These are phyloP conservation scores for Tachysurus fulvidraco DNA, from an alignment of 2,113 vertebrate genomes.

Conservation along the genomic window DNA sequence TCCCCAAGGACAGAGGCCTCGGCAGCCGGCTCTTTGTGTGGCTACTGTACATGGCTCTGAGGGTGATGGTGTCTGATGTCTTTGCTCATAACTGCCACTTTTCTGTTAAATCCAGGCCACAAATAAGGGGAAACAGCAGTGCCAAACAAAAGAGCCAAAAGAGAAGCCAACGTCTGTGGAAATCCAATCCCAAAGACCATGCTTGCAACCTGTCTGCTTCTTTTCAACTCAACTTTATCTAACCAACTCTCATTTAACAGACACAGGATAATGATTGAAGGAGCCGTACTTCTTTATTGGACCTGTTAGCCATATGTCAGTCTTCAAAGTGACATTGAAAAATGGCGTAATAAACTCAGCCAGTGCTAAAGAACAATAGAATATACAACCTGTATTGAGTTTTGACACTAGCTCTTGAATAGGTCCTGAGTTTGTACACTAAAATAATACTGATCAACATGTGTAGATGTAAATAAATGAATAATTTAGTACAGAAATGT, in stretches of 20 bases:
- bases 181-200: conserved; percentile 66
- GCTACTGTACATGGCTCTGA: conserved; percentile 42
- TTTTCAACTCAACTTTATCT: conserved; percentile 70
- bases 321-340: conserved; percentile 47
- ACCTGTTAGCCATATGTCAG: conserved; percentile 77
- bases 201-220: conserved; percentile 41
- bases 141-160: conserved; percentile 60
- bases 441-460: background rate
- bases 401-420: background rate
- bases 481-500: conserved; percentile 13
- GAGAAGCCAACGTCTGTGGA: conserved; percentile 52
- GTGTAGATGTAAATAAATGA: background rate
- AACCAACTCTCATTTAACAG: conserved; percentile 66
- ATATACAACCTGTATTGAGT: conserved; percentile 39
- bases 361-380: background rate
- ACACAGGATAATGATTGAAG: conserved; percentile 61
- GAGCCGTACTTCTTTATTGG: conserved; percentile 63
- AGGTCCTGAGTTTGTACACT: background rate
- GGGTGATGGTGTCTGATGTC: conserved; percentile 56
- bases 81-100: conserved; percentile 44
- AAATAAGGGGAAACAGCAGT: conserved; percentile 37
- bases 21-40: conserved; percentile 42
- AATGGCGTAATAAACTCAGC: background rate
- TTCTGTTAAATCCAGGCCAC: conserved; percentile 49
- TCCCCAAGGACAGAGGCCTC: conserved; percentile 30